Evolutionary conservation across 2,888 invertebrate genomes (phyloP).

Genomic region (Tubulanus polymorphus): DNA sequence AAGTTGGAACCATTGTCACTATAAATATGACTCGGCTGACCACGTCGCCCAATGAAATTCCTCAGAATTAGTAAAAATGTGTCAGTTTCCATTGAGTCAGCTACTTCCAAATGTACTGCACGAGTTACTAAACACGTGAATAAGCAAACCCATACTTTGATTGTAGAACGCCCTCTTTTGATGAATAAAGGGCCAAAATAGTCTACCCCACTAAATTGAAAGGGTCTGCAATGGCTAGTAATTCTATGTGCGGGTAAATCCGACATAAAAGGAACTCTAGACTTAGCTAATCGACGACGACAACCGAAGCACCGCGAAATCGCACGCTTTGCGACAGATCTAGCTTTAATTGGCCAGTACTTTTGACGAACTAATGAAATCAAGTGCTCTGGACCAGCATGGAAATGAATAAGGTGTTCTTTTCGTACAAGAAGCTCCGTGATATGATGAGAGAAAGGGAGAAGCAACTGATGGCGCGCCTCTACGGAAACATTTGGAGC

Average conservation of each 20-base stretch:
- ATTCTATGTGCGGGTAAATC: slow-evolving; percentile 5
- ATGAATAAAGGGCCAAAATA: slow-evolving; percentile 12
- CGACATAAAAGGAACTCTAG: slow-evolving; percentile 2
- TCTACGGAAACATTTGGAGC: neutral
- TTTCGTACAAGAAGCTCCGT: neutral
- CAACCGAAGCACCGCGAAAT: neutral
- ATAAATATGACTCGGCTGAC: neutral
- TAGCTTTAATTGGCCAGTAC: neutral
- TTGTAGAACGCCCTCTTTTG: neutral
- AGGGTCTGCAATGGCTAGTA: neutral
- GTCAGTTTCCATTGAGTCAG: slow-evolving; percentile 7
- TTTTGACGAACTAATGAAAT: neutral
- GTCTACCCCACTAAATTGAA: slow-evolving; percentile 6
- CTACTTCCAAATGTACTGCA: slow-evolving; percentile 11
- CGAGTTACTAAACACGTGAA: slow-evolving; percentile 9
- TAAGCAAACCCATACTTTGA: slow-evolving; percentile 12
- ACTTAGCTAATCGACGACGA: neutral
- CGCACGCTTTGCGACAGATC: neutral
- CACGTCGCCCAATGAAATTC: slow-evolving; percentile 5
- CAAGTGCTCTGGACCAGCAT: neutral
- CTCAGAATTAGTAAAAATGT: slow-evolving; percentile 5
- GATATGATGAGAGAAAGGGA: neutral
- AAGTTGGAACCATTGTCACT: slow-evolving; percentile 14
- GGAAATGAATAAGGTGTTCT: neutral
- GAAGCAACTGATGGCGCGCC: neutral